Evolutionary conservation across 2,113 vertebrate species (phyloP), one percentile per base, ranked within the genome.

Genomic region (Aegypius monachus): DNA sequence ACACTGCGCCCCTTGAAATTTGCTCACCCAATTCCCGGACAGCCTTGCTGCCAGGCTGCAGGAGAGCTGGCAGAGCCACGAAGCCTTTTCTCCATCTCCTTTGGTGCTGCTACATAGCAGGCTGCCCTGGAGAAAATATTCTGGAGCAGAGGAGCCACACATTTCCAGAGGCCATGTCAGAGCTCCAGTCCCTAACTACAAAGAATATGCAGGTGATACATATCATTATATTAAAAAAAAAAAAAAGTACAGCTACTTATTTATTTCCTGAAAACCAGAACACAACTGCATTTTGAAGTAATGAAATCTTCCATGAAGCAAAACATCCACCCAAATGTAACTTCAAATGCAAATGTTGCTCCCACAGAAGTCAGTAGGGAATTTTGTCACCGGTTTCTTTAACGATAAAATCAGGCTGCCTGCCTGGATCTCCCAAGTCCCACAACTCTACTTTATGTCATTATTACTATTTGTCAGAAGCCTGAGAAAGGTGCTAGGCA

Each of bases 381-480:
- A 58, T 78, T 94, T 68, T 84, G 72, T 53, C 34, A 31, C 45
- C 48, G 58, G 34, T 86, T 84, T 88, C 58, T 55, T 32, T 77
- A 94, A 48, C 47, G 71, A 13, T 58, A 73, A 62, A 50, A 56
- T 73, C 73, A 84, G 45, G 25, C 27, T 86, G 38, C n/a, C 50
- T 84, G 55, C 27, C 66, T 78, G 55, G 31, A 79, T 81, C 29
- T 93, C 55, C 29, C 38, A 66, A 42, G 83, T 63, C 65, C 47
- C 70, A 74, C n/a, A 87, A 48, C 32, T 59, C 65, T 23, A 66
- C 10, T 11, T 62, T 45, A 78, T 63, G 38, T 67, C 70, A 42
- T 81, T 79, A 89, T 70, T 88, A 55, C 93, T 74, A 34, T 84
- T 95, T 91, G 67, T 84, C 84, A 91, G 87, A 93, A 67, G 74